Evolutionary conservation across 2,797 vertebrate genomes (phyloP), one percentile per base, ranked within the genome.

Genomic region (Chelidonichthys spinosus): DNA sequence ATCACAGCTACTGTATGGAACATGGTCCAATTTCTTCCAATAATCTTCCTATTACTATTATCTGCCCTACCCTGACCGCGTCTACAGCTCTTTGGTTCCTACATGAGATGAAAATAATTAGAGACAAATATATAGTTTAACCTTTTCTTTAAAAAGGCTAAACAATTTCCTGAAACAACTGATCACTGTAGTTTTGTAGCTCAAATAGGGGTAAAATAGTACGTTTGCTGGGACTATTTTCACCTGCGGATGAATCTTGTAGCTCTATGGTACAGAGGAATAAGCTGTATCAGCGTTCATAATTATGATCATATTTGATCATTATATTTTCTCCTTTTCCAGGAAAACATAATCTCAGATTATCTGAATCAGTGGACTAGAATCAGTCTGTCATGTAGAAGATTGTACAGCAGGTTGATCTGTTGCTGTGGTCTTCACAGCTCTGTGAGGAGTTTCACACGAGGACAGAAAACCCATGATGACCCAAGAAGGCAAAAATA

Each of bases 391-490:
- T 56, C 15, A 33, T 36, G 58, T 13, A 39, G 53, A 43, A 72
- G 58, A 14, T 60, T 74, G 33, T 49, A 11, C 54, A 58, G 53
- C n/a, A 63, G 13, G 43, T 11, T 47, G 11, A 40, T 49, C 42
- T 73, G 53, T 56, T 61, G 64, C 58, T 58, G 43, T 61, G 40
- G 53, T 78, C 60, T 83, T 90, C 69, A 68, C 87, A 78, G 42
- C 40, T 59, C 46, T 39, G 74, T 85, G 83, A 70, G 78, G 78
- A 84, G 56, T 87, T 92, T 89, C 82, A 88, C 84, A 88, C 36
- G 1, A 42, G 18, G 62, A 63, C 56, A 63, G 25, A 62, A 67
- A 81, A 52, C 54, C 32, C 49, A 77, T 80, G 72, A 83, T 73
- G 4, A 25, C 25, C 25, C 17, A 76, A 54, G 33, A 69, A 3